A percentile compares a stretch with the other conserved stretches of the same genome.
phyloP scores from a whole-genome alignment of 2,113 vertebrate genomes.

The Eptesicus fuscus region DNA sequence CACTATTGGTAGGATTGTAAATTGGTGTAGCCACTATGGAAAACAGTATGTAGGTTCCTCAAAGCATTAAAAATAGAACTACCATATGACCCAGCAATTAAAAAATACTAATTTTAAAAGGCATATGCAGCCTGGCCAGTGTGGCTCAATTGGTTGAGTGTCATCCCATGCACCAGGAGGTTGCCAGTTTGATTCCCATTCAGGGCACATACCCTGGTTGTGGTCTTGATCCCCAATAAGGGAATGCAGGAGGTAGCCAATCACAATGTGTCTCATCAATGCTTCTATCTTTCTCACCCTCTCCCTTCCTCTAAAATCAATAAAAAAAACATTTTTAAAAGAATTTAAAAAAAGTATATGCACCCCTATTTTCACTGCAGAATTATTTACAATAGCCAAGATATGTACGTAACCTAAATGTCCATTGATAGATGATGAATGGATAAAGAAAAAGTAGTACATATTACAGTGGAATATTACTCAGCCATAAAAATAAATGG shows the following conservation, averaged over 20 bases:
- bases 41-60: neutral
- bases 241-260: no score
- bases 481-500: no score
- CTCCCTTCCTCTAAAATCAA: no score
- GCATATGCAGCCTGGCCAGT: neutral
- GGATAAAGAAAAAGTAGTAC: neutral
- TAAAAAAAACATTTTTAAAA: no score
- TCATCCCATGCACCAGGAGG: no score
- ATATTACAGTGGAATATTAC: neutral
- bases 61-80: neutral
- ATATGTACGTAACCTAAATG: neutral
- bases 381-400: neutral
- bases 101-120: neutral
- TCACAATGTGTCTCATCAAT: no score
- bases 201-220: no score
- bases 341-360: neutral
- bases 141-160: no score
- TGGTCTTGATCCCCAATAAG: no score
- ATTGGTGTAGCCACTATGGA: neutral
- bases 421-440: neutral
- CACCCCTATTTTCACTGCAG: neutral
- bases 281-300: no score
- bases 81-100: neutral
- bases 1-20: neutral
- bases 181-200: no score